Conservation (phyloP, 2,113 vertebrate species). For the Ovis canadensis region DNA sequence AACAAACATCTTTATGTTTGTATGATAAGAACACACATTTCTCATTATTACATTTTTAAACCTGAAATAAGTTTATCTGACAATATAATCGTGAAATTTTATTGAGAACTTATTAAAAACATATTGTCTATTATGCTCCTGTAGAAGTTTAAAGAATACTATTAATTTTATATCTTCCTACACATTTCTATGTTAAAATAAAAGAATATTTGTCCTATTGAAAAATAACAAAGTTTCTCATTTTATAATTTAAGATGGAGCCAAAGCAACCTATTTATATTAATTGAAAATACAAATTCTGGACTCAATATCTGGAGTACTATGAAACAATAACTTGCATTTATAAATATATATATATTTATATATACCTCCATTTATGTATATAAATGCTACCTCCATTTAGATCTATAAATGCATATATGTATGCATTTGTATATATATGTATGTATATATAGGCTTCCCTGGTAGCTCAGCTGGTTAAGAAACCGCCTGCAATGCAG, state of each 20-base stretch:
- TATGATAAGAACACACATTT: slow-evolving; percentile 27
- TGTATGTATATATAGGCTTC: background rate
- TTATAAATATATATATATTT: background rate
- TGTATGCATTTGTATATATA: background rate
- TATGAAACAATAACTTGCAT: background rate
- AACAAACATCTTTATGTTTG: slow-evolving; percentile 20
- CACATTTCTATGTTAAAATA: background rate
- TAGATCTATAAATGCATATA: background rate
- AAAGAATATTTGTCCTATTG: slow-evolving; percentile 34
- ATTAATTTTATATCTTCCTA: slow-evolving; percentile 9
- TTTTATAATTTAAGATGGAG: slow-evolving; percentile 4
- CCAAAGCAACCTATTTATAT: background rate
- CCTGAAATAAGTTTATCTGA: slow-evolving; percentile 30
- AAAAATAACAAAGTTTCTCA: background rate
- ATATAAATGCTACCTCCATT: background rate
- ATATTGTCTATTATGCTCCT: background rate
- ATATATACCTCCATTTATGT: background rate
- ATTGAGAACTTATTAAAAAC: slow-evolving; percentile 37
- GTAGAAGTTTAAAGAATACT: slow-evolving; percentile 8
- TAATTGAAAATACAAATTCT: background rate
- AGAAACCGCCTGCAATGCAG: background rate
- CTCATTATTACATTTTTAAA: background rate
- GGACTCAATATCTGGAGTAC: background rate
- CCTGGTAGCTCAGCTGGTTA: background rate
- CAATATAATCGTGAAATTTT: slow-evolving; percentile 20